Conservation (phyloP, 2,888 invertebrate species). For the Cynaeus angustus region DNA sequence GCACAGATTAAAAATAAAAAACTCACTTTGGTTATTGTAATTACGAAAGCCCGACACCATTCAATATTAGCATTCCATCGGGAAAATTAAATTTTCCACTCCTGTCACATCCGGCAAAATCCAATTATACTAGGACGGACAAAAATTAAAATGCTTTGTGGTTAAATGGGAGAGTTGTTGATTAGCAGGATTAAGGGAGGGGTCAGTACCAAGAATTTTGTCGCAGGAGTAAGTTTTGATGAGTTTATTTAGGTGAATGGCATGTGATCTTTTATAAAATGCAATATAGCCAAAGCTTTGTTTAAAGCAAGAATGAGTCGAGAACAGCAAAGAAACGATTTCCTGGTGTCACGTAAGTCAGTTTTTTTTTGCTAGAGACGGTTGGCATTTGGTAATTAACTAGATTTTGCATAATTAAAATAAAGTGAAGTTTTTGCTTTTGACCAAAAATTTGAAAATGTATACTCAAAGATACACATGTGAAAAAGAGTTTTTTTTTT, state of each 20-base stretch:
- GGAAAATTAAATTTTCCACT: constrained; percentile 27
- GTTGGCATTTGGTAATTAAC: too few species aligned
- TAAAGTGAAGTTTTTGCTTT: too few species aligned
- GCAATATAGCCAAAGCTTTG: too few species aligned
- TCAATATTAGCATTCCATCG: constrained; percentile 24
- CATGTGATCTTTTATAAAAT: too few species aligned
- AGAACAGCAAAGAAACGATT: too few species aligned
- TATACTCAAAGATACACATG: too few species aligned
- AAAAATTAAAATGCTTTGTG: constrained; percentile 13
- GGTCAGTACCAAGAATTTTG: neutral
- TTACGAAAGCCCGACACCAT: constrained; percentile 4
- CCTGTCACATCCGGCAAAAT: constrained; percentile 20
- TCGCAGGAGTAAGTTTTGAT: neutral
- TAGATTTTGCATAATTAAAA: too few species aligned
- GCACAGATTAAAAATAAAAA: constrained; percentile 11
- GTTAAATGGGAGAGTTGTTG: neutral
- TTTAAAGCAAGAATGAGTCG: too few species aligned
- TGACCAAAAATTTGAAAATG: too few species aligned
- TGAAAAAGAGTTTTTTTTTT: too few species aligned
- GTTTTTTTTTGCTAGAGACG: too few species aligned
- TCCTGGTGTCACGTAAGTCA: too few species aligned
- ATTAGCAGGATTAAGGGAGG: constrained; percentile 13
- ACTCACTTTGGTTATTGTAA: constrained; percentile 10
- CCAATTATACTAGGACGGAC: constrained; percentile 8
- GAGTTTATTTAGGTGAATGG: neutral